phyloP scores from a whole-genome alignment of 2,888 invertebrate genomes.

The Orchesellides sinensis region DNA sequence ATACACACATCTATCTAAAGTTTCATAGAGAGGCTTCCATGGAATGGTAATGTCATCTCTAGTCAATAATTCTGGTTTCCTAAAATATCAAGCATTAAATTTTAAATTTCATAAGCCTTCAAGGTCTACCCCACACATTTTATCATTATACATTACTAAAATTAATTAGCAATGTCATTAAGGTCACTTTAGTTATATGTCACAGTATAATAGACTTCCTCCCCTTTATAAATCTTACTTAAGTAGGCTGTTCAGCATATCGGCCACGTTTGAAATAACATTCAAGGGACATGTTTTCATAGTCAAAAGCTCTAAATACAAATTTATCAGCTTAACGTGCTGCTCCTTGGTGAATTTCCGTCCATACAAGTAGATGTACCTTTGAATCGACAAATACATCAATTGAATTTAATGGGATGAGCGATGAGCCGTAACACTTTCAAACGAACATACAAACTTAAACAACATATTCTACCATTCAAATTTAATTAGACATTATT shows the following conservation, averaged over 20 bases:
- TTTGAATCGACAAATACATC: conserved; percentile 77
- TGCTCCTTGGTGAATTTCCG: conserved; percentile 93
- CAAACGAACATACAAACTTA: too few species aligned
- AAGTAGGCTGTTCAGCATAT: conserved; percentile 83
- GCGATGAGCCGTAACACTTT: too few species aligned
- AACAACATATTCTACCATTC: too few species aligned
- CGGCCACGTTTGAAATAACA: conserved; percentile 84
- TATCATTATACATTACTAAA: too few species aligned
- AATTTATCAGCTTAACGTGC: conserved; percentile 88
- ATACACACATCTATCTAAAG: conserved; percentile 81
- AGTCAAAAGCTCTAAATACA: conserved; percentile 86
- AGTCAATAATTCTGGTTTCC: conserved; percentile 86
- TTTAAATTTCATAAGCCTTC: background rate
- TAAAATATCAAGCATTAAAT: conserved; percentile 4
- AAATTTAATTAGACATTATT: too few species aligned
- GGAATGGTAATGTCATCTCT: conserved; percentile 88
- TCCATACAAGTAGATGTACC: conserved; percentile 90
- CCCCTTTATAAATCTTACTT: conserved; percentile 81
- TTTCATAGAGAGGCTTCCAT: conserved; percentile 90
- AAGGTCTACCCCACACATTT: background rate
- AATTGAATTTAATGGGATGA: too few species aligned
- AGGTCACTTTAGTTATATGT: too few species aligned
- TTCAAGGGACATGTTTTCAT: conserved; percentile 78
- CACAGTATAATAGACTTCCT: background rate
- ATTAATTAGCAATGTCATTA: too few species aligned